Base-by-base conservation (phyloP, 2,113 vertebrate genomes). In the Cololabis saira region DNA sequence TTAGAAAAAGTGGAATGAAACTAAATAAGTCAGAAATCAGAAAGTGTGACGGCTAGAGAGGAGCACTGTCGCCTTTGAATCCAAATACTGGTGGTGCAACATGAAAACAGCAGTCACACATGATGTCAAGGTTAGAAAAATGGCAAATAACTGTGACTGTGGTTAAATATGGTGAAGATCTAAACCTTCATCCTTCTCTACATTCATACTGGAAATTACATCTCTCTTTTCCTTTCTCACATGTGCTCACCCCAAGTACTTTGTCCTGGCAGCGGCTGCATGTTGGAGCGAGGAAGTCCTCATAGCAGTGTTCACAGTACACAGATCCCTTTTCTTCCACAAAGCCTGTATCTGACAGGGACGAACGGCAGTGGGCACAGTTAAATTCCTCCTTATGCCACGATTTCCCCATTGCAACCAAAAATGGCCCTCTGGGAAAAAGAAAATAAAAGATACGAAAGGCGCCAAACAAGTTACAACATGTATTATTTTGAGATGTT, bases 341-440 rank as follows among this genome's bases (percentile, higher is more conserved):
- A 72, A 99, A 99, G 33, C 98, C 98, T 65, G 95, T 92, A 40
- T 98, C 95, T 1, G 95, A 96, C 91, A 99, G 94, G 0, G 96
- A 97, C 3, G 90, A 82, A 74, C 90, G 94, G 91, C 98, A 99
- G 66, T 98, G 97, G 58, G 92, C 90, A 22, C 98, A 99, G 19
- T 92, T 97, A 74, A 99, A 99, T 82, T 99, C 97, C 62, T 99
- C 98, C 21, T 96, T 95, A 73, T 99, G 98, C 98, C 98, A 99
- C 0, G 97, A 97, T 81, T 95, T 97, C 3, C 97, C 98, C 93
- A 99, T 91, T 12, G 98, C 98, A 78, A 99, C 94, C 51, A 99
- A 85, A 81, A 96, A 99, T 0, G 98, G 98, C n/a, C 98, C 98
- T 80, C 98, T 99, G 90, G 37, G 54, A 41, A 18, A 43, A 62